Base-by-base conservation (phyloP, 1,140 invertebrate genomes). In the Drosophila miranda region DNA sequence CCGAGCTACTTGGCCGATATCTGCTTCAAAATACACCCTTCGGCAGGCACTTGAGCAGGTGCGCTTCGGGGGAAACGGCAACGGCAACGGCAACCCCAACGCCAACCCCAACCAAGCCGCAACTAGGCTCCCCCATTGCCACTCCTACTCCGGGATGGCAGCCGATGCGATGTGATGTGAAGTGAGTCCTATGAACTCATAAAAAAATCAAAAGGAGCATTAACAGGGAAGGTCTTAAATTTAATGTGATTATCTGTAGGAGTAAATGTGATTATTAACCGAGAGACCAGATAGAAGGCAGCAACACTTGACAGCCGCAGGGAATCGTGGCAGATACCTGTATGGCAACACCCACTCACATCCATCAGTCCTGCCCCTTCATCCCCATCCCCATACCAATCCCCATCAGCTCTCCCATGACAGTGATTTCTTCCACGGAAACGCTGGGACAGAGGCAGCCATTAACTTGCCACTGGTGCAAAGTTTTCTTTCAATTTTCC, bases 221-320 rank as follows among this genome's bases (percentile, higher is more conserved):
- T 72, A 79, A 70, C 54, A 30, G 56, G 52, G 41, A 56, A 56
- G 59, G 60, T 77, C 67, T 69, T 59, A 80, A 77, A 80, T 84
- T 75, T 80, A 87, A 86, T 87, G 81, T 72, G 82, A 78, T 86
- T 86, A 87, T 86, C 78, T 67, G 78, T 41, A 67, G 68, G 81
- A 82, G 82, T 78, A 87, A 87, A 86, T 87, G 82, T 78, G 82
- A 87, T 86, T 86, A 86, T 86, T 82, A 86, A 60, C 64, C 60
- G 48, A 52, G 45, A 14, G 41, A 38, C 68, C 64, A 60, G 50
- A 49, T 43, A 19, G 41, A 28, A 71, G 61, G 79, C 79, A 72
- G 63, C 49, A 49, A 75, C 58, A 60, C 54, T 54, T 50, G 55
- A 30, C 11, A 38, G 34, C 34, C 34, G 34, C 34, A 38, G 41